These are phyloP conservation scores for Drosophila peninsularis DNA, from an alignment of 2,888 invertebrate species.

Conservation along the genomic window DNA sequence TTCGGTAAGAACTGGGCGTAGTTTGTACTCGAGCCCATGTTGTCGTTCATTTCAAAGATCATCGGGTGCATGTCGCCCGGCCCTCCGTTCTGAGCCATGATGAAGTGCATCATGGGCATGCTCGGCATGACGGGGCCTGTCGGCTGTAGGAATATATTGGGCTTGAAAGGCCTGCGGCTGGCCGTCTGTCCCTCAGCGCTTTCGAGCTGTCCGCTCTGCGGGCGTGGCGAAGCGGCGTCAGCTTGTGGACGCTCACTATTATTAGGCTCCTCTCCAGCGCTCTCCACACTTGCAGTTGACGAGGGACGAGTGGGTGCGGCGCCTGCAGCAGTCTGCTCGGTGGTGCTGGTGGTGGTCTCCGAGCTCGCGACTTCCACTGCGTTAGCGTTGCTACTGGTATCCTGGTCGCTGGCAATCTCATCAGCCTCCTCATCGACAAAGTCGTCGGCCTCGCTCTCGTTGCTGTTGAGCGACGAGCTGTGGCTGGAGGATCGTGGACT, in stretches of 20 bases:
- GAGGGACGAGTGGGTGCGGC: no score
- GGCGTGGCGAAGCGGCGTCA: no score
- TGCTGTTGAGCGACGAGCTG: constrained; percentile 1
- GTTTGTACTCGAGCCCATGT: not conserved
- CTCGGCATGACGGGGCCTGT: constrained; percentile 43
- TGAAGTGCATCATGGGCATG: constrained; percentile 21
- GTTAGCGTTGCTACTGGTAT: not conserved
- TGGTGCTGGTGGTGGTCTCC: no score
- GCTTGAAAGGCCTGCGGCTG: not conserved
- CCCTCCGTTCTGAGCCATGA: not conserved
- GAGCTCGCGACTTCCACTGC: not conserved
- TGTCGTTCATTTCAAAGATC: constrained; percentile 17
- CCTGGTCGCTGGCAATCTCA: fast-evolving
- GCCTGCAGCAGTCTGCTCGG: not conserved
- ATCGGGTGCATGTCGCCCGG: constrained; percentile 1
- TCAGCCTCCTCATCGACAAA: no score
- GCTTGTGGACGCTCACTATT: no score
- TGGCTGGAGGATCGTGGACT: not conserved
- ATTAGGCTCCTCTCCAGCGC: not conserved
- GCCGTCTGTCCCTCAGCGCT: not conserved
- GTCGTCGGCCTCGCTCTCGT: not conserved
- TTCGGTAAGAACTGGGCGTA: constrained; percentile 24
- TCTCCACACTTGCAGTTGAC: not conserved
- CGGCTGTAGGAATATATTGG: constrained; percentile 37
- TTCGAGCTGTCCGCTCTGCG: not conserved